phyloP scores from a whole-genome alignment of 1,140 invertebrate species.

The Diploscapter pachys region DNA sequence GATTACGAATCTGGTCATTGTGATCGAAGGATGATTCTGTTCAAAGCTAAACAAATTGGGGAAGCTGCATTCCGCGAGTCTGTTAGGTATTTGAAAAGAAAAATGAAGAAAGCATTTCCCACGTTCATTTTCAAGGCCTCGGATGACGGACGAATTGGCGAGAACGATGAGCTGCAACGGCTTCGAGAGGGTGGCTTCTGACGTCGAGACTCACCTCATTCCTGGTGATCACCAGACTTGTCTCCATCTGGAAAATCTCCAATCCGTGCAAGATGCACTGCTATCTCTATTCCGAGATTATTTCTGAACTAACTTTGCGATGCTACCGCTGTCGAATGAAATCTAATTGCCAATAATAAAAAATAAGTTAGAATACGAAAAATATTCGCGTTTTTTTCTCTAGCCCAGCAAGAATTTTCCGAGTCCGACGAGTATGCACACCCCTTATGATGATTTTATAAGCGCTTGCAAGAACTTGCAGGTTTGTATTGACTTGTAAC shows the following conservation, averaged over 20 bases:
- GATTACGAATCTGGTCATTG: conserved; percentile 26
- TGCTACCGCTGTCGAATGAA: no score
- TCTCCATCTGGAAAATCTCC: conserved; percentile 32
- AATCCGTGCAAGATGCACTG: conserved; percentile 7
- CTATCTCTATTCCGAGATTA: conserved; percentile 3
- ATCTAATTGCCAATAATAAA: no score
- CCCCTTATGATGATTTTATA: no score
- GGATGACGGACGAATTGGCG: conserved; percentile 29
- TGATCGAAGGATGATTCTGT: conserved; percentile 31
- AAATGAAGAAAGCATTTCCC: neutral
- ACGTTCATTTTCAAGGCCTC: neutral
- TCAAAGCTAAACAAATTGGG: conserved; percentile 33
- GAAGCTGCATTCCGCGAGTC: conserved; percentile 31
- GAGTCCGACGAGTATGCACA: no score
- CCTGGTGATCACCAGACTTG: conserved; percentile 38
- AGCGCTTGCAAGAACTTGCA: no score
- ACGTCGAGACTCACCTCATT: conserved; percentile 22
- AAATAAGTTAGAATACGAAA: no score
- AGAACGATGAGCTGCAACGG: conserved; percentile 29
- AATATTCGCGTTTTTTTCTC: no score
- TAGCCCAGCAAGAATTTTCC: no score
- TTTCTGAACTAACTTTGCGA: neutral
- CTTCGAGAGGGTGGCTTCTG: conserved; percentile 20
- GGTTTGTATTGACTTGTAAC: no score
- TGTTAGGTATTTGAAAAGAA: conserved; percentile 2